Base-by-base conservation (phyloP, 92 coral and sea anemone species). In the Actinostola sp. region DNA sequence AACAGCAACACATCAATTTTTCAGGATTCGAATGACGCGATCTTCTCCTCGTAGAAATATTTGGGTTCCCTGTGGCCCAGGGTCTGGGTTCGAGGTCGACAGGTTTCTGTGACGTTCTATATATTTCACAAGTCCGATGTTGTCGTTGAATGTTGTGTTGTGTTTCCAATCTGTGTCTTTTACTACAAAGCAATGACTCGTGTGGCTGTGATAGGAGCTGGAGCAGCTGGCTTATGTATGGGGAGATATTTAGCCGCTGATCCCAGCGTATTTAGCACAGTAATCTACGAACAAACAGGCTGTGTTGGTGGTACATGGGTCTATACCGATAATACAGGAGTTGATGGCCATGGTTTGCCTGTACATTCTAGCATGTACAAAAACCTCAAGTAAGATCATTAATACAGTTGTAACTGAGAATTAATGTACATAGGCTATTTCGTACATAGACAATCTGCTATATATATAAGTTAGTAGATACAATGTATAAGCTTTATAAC, bases 141-240 rank as follows among this genome's bases (percentile, higher is more conserved):
- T n/a, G n/a, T n/a, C n/a, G n/a, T n/a, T n/a, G n/a, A n/a, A n/a
- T n/a, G n/a, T n/a, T n/a, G n/a, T n/a, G n/a, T n/a, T n/a, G n/a
- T n/a, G n/a, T n/a, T n/a, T n/a, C n/a, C n/a, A n/a, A n/a, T n/a
- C n/a, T 63, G 63, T 29, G 26, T 57, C 2, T 27, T 1, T 26
- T 57, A 1, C 4, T 27, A 19, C 4, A 57, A 25, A 26, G 39
- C 39, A 46, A 76, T 79, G 75, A 36, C 71, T 4, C 88, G 85
- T 15, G 95, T 89, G 9, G 88, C 90, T 41, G 83, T 89, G 35
- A 89, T 89, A 17, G 95, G 95, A n/a, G 95, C 91, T 16, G 96
- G 96, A 16, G 96, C 83, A 15, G 92, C 92, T 7, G 96, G 96
- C 3, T 71, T 90, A 14, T 73, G 83, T 44, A 73, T 80, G 17